These are phyloP conservation scores for Lampropteryx suffumata DNA, from an alignment of 2,888 invertebrate species.

Conservation along the genomic window DNA sequence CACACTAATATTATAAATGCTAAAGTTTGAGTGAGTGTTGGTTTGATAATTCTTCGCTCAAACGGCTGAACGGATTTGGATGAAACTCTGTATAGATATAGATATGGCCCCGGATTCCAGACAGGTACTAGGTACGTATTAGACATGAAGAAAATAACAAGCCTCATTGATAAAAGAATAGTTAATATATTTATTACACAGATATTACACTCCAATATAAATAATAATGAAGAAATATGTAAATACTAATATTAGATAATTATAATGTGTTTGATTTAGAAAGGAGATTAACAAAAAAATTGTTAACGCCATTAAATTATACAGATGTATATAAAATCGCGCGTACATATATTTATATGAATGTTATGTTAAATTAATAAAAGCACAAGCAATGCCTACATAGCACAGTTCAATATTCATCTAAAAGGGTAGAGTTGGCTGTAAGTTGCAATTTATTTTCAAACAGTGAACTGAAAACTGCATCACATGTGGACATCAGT, in stretches of 20 bases:
- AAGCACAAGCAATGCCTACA: constrained; percentile 1
- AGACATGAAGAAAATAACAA: constrained; percentile 54
- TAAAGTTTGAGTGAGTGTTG: no score
- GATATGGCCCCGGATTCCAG: no score
- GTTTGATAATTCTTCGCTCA: no score
- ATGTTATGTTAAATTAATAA: constrained; percentile 3
- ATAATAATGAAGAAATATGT: constrained; percentile 26
- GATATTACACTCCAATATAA: constrained; percentile 43
- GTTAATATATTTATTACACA: constrained; percentile 60
- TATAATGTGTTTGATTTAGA: constrained; percentile 16
- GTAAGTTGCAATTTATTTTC: background rate
- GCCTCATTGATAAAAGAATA: constrained; percentile 62
- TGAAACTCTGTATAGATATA: no score
- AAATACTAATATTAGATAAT: constrained; percentile 25
- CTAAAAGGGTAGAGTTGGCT: constrained; percentile 2
- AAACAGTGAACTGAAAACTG: no score
- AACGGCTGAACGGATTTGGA: no score
- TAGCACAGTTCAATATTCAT: background rate
- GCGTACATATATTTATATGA: constrained; percentile 5
- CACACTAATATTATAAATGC: no score
- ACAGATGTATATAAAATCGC: constrained; percentile 13
- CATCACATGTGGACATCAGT: no score
- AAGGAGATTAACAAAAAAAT: constrained; percentile 7
- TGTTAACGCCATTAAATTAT: constrained; percentile 5
- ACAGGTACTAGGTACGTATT: no score